These are phyloP conservation scores for Coilia nasus DNA, from an alignment of 2,797 vertebrate species.

Conservation along the genomic window DNA sequence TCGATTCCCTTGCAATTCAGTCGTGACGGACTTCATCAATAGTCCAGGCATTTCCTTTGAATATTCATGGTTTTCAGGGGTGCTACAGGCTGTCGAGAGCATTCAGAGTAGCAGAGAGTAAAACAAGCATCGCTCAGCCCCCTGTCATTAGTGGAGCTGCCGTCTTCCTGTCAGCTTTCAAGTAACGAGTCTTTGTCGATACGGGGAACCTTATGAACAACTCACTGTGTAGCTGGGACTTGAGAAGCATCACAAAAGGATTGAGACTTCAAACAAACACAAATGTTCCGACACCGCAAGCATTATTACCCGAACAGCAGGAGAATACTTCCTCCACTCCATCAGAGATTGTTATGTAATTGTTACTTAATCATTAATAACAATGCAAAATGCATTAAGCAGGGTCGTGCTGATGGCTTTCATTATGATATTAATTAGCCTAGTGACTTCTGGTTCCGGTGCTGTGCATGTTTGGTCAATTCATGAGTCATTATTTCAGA, in stretches of 20 bases:
- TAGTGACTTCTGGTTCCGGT: not conserved
- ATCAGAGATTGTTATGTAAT: not conserved
- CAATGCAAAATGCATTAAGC: not conserved
- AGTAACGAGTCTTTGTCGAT: slow-evolving; percentile 35
- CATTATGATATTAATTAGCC: slow-evolving; percentile 1
- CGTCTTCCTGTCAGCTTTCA: slow-evolving; percentile 46
- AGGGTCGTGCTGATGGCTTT: not conserved
- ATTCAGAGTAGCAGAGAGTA: not conserved
- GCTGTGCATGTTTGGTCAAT: not conserved
- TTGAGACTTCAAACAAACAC: slow-evolving; percentile 4
- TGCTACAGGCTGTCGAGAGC: not conserved
- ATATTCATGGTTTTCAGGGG: slow-evolving; percentile 64
- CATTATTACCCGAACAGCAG: not conserved
- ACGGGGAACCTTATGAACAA: not conserved
- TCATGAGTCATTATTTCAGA: not conserved
- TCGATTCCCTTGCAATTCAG: slow-evolving; percentile 8
- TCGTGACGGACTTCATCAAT: slow-evolving; percentile 68
- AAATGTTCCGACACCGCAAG: not conserved
- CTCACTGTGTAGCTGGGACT: not conserved
- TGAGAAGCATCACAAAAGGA: not conserved
- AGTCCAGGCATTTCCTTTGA: slow-evolving; percentile 60
- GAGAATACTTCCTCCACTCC: not conserved
- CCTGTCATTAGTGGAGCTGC: not conserved
- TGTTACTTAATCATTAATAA: not conserved
- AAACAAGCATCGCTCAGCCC: not conserved